Base-by-base conservation (phyloP, 2,888 invertebrate genomes). In the Melipona beecheii region DNA sequence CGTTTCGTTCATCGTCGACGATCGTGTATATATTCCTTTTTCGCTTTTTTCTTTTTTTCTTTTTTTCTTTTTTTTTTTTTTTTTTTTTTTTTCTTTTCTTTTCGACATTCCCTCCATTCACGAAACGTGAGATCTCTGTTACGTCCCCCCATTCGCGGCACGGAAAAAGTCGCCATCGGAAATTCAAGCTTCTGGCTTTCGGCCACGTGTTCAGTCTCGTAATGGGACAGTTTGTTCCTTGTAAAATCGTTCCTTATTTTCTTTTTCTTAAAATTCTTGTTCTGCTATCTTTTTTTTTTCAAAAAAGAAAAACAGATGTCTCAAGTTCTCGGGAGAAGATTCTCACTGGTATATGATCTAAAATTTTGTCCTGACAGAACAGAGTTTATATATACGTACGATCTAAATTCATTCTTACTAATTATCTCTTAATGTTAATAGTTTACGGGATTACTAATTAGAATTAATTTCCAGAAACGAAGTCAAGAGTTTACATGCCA, bases 1-100 rank as follows among this genome's bases (percentile, higher is more conserved):
- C 75, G 81, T 72, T 73, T 66, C 73, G 72, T 68, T 73, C 56
- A 54, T 82, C 79, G 82, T 52, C 31, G n/a, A 52, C 81, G 24
- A 36, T 74, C 71, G 73, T 62, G 58, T 43, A 54, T 68, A 36
- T 56, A 65, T 69, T 62, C 68, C 58, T 69, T 78, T 78, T 52
- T 72, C 36, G 19, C 52, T 24, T 58, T 36, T 52, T 69, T 60
- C 36, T 49, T 24, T 43, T 52, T 69, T 62, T 60, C n/a, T n/a
- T 36, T 68, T 78, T 74, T 52, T 72, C 0, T 36, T 52, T 69
- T 50, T 21, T 49, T 52, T 24, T 50, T n/a, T n/a, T n/a, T 49
- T 24, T 43, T 52, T 69, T 62, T 60, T 36, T 68, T 78, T 74
- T 52, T 72, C 0, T 36, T 52, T 69, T 50, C 24, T 49, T 52